Conservation (phyloP, 2,113 vertebrate species). For the Dasyurus viverrinus region DNA sequence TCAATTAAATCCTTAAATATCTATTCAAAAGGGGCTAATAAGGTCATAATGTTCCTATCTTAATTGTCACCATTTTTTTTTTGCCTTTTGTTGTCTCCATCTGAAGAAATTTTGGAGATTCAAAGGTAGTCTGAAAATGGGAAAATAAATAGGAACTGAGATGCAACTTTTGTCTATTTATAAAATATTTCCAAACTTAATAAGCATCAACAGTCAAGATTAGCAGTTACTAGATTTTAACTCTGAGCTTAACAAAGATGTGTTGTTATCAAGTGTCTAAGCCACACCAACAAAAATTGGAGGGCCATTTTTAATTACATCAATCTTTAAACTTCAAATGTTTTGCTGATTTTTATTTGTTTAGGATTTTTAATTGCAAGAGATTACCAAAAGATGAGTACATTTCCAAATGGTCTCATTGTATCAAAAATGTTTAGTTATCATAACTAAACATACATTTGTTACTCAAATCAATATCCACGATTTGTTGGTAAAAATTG, state of each 20-base stretch:
- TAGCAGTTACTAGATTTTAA: not conserved
- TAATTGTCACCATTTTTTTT: too few relatives aligned
- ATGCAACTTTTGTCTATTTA: not conserved
- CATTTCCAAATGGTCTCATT: not conserved
- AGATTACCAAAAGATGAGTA: not conserved
- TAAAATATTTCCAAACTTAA: not conserved
- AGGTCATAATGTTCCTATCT: too few relatives aligned
- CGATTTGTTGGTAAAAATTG: not conserved
- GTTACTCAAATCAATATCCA: not conserved
- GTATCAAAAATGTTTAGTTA: not conserved
- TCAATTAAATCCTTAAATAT: not conserved
- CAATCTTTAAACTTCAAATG: not conserved
- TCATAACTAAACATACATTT: not conserved
- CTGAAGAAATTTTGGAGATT: not conserved
- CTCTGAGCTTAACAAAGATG: not conserved
- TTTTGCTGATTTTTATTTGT: not conserved
- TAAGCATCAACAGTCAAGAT: not conserved
- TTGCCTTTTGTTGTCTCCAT: not conserved
- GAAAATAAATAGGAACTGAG: rapidly evolving
- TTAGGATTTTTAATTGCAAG: not conserved
- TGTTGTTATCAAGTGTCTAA: not conserved
- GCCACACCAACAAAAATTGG: not conserved
- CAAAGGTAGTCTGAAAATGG: not conserved
- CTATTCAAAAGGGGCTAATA: not conserved
- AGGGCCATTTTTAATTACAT: not conserved